These are phyloP conservation scores for Melanophora roralis DNA, from an alignment of 2,888 invertebrate genomes.

Conservation along the genomic window DNA sequence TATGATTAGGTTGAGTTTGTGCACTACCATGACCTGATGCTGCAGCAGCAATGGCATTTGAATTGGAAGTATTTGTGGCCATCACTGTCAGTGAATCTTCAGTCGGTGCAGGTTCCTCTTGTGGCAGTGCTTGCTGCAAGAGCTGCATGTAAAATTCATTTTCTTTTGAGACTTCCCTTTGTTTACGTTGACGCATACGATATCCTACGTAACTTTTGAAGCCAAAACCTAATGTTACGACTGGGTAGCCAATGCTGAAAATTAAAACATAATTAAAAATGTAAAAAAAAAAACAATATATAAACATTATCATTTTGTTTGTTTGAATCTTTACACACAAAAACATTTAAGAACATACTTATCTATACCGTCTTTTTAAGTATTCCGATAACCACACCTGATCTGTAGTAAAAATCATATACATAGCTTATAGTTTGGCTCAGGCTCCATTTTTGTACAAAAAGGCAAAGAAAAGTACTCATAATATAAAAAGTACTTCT, in stretches of 20 bases:
- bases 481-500: no score
- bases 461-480: no score
- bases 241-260: conserved; percentile 91
- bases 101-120: conserved; percentile 72
- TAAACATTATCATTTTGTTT: neutral
- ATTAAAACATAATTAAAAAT: neutral
- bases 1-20: conserved; percentile 56
- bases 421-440: no score
- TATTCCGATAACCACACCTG: no score
- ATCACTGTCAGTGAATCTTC: conserved; percentile 63
- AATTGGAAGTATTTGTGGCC: conserved; percentile 52
- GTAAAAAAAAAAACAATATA: neutral
- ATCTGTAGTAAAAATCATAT: no score
- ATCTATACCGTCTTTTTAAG: no score
- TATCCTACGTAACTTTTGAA: conserved; percentile 95
- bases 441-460: no score
- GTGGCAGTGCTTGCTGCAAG: conserved; percentile 93
- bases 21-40: conserved; percentile 54
- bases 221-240: conserved; percentile 96
- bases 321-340: no score
- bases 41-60: conserved; percentile 47
- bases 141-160: conserved; percentile 97
- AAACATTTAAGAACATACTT: no score
- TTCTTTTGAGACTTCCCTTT: conserved; percentile 94
- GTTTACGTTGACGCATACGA: conserved; percentile 92